phyloP scores from a whole-genome alignment of 2,797 vertebrate genomes.

The Trichosurus vulpecula region DNA sequence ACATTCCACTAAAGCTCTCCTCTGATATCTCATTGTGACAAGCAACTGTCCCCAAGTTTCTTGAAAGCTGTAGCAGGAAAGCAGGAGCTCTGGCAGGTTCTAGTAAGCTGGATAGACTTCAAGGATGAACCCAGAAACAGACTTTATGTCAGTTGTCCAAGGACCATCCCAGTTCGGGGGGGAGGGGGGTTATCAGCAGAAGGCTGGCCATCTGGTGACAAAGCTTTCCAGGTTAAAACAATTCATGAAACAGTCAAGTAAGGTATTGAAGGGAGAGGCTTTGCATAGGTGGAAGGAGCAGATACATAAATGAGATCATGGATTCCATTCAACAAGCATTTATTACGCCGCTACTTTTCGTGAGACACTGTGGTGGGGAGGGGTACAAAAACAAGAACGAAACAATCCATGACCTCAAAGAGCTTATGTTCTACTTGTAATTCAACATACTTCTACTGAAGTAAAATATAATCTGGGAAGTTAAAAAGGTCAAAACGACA shows the following conservation, averaged over 20 bases:
- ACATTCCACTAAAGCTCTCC: background rate
- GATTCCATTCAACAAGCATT: background rate
- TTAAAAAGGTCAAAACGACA: background rate
- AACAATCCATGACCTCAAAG: background rate
- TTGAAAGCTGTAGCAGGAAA: background rate
- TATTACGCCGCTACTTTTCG: background rate
- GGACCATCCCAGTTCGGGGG: background rate
- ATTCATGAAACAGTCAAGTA: background rate
- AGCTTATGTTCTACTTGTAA: background rate
- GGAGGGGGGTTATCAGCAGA: background rate
- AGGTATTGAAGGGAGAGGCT: background rate
- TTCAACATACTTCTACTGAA: background rate
- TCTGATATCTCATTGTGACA: background rate
- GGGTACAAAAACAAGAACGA: background rate
- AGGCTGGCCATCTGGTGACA: background rate
- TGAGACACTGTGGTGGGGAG: background rate
- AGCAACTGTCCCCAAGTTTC: background rate
- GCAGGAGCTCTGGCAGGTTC: background rate
- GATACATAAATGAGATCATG: background rate
- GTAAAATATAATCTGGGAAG: background rate
- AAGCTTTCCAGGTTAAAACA: background rate
- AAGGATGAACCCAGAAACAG: background rate
- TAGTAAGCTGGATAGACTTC: background rate
- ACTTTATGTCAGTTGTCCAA: background rate
- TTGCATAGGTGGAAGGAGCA: background rate